phyloP scores from a whole-genome alignment of 2,888 invertebrate species.

The Laothoe populi region DNA sequence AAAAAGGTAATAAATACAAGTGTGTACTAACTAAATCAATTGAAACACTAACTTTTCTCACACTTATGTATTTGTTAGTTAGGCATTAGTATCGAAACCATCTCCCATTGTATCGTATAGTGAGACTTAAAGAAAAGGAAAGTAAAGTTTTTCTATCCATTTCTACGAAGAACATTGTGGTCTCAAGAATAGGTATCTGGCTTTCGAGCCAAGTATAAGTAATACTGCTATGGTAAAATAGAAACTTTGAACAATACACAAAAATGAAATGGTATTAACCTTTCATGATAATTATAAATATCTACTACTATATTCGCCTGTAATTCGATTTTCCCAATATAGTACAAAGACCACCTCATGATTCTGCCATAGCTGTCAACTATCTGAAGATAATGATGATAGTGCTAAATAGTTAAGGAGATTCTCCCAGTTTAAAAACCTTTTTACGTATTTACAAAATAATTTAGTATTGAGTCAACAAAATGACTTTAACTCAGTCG shows the following conservation, averaged over 20 bases:
- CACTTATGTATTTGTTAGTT: neutral
- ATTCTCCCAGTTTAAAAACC: no score
- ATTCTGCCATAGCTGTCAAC: no score
- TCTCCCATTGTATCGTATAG: neutral
- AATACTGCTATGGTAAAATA: no score
- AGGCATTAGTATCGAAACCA: neutral
- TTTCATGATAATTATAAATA: neutral
- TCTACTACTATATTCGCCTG: no score
- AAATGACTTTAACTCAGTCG: no score
- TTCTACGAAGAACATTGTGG: neutral
- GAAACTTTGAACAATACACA: neutral
- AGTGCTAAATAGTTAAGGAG: no score
- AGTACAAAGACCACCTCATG: no score
- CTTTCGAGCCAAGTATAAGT: neutral
- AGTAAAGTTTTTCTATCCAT: neutral
- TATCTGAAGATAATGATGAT: no score
- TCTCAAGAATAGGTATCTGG: neutral
- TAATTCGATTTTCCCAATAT: no score
- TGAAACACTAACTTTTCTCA: neutral
- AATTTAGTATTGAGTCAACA: no score
- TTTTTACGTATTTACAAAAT: no score
- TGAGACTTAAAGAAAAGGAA: conserved; percentile 4
- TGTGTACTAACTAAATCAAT: neutral
- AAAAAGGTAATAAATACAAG: neutral
- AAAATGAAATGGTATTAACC: neutral